Base-by-base conservation (phyloP, 2,888 invertebrate genomes). In the Caenorhabditis drosophilae region DNA sequence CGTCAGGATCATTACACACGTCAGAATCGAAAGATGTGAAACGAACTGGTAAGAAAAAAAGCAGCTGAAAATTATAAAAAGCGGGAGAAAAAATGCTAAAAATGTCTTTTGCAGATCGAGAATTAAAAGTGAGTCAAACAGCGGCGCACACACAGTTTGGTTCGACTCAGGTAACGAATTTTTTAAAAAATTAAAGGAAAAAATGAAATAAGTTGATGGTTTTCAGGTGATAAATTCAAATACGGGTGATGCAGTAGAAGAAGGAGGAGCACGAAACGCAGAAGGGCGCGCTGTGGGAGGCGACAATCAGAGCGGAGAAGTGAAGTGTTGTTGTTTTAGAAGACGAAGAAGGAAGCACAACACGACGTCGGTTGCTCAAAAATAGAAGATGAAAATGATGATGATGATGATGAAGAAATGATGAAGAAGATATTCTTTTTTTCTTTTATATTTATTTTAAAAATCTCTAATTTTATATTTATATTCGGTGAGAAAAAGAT, bases 201-300 rank as follows among this genome's bases (percentile, higher is more conserved):
- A n/a, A n/a, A n/a, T n/a, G n/a, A n/a, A n/a, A n/a, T n/a, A n/a
- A n/a, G n/a, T n/a, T n/a, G n/a, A n/a, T n/a, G n/a, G n/a, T n/a
- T n/a, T n/a, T n/a, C n/a, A 78, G 78, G 78, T 76, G 20, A 80
- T 82, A 57, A 83, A 83, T 56, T 80, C 80, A 27, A 78, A 82
- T 62, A 76, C 81, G 16, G 83, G 81, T 25, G 83, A 83, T 38
- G 73, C 74, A 18, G 69, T 67, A 18, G 79, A 75, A 42, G 78
- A 77, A n/a, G 63, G 50, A 7, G 70, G 49, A 15, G 59, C 44
- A 41, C 56, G 69, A 31, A 66, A 70, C 46, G 67, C 59, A 18
- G 60, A 63, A 47, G 70, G 70, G 31, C 61, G 67, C 34, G 48
- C 60, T 9, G 60, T 51, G 18, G 57, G 64, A 15, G 70, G 60